Base-by-base conservation (phyloP, 2,797 vertebrate species). In the Neosalanx taihuensis region DNA sequence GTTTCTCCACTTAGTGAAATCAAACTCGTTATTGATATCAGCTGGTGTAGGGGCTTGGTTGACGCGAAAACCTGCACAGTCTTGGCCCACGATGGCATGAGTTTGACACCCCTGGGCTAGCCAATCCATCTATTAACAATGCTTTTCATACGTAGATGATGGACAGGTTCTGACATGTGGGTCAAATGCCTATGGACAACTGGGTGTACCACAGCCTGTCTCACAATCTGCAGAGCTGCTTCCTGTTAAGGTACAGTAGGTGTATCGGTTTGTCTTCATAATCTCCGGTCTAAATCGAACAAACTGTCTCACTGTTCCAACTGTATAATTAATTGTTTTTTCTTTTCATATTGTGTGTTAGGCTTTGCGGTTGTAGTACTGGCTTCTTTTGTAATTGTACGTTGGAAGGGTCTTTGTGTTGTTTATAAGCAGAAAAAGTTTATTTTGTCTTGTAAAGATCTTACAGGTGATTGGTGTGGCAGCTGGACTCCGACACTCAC, bases 171-270 rank as follows among this genome's bases (percentile, higher is more conserved):
- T 97, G 29, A 69, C 93, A 4, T 98, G 95, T 86, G 96, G 97
- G 60, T 97, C 97, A 72, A 98, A 99, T 74, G 87, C 89, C 49
- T 98, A 95, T 74, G 94, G 96, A 72, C 97, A 99, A 33, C 82
- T 99, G 73, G 97, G 96, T 79, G 72, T 94, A 83, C 88, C 91
- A 65, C 75, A 88, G 6, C 69, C 84, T 67, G 81, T 87, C 73
- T 83, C 53, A 78, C 80, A 89, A 0, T 92, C 93, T 73, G 78
- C 90, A 72, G 72, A 91, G 70, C 90, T 92, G 18, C 87, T 92
- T 41, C 82, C 75, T 60, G 77, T 97, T 64, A 88, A 94, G 93
- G 97, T 97, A 88, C 83, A 83, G 26, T 12, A 12, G 60, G 60
- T 15, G 60, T 33, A 2, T 1, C 12, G 5, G 60, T 31, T 62